Evolutionary conservation across 2,888 invertebrate genomes (phyloP), one percentile per base, ranked within the genome.

Genomic region (Erebia epiphron): DNA sequence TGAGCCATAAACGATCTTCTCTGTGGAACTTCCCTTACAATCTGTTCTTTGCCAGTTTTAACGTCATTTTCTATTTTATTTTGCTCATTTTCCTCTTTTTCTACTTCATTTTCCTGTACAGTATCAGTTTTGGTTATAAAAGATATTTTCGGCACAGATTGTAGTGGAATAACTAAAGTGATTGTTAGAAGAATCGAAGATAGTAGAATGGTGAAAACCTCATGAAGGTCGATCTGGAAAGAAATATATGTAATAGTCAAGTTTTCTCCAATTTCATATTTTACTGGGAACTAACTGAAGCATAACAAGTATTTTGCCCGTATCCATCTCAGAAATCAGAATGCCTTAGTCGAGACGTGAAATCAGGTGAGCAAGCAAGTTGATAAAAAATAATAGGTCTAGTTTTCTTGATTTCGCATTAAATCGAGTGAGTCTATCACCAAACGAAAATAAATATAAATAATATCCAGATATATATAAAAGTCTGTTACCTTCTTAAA

Each of bases 101-200:
- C 49, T 50, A 77, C 72, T 56, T 78, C 75, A 49, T 71, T 56
- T 49, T 76, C 66, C 41, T 77, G 72, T 8, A 71, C 71, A 62
- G 74, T 61, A 4, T 76, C 67, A 2, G 66, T 61, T 75, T 79
- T 85, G 58, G 76, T 77, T 75, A 82, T 72, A 64, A 84, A 85
- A 1, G 78, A 78, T 65, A 86, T 54, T 82, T 90, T 91, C 46
- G 89, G 88, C 9, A 92, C 69, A 4, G 88, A 87, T 78, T 96
- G 95, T 89, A 96, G 94, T 3, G 96, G 96, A 76, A 95, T 93
- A 78, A 96, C 95, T 71, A 96, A 94, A 52, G 95, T 89, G 67
- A 96, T 79, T 0, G 96, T 95, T 71, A 96, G 77, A 60, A 95
- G 73, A 14, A 90, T 82, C 1, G 95, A 95, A 62, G 93, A 85